phyloP scores from a whole-genome alignment of 1,140 invertebrate species.

The Anastrepha ludens region DNA sequence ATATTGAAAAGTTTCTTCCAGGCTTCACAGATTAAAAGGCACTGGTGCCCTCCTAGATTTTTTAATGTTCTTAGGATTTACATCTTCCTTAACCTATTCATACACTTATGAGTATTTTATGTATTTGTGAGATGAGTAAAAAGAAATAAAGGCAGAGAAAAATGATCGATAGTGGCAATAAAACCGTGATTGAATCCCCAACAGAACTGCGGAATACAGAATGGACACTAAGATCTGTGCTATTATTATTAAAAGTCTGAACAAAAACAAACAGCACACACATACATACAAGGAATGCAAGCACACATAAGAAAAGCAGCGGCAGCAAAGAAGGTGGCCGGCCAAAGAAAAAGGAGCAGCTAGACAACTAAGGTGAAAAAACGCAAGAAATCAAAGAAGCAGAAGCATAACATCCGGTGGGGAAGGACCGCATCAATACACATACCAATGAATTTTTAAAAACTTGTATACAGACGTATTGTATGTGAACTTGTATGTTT shows the following conservation, averaged over 20 bases:
- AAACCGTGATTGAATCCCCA: neutral
- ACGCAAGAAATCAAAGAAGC: neutral
- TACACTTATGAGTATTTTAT: too few species aligned
- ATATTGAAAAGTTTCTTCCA: too few species aligned
- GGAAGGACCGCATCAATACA: neutral
- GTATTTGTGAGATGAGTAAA: too few species aligned
- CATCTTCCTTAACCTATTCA: too few species aligned
- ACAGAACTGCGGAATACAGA: neutral
- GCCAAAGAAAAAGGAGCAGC: conserved; percentile 3
- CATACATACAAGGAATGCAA: neutral
- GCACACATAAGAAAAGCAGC: neutral
- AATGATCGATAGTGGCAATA: neutral
- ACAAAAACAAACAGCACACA: neutral
- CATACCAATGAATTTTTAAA: conserved; percentile 5
- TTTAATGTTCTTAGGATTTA: too few species aligned
- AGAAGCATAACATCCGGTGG: conserved; percentile 6
- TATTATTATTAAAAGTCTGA: conserved; percentile 17
- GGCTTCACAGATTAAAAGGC: too few species aligned
- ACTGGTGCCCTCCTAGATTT: too few species aligned
- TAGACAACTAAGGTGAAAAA: neutral
- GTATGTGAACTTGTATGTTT: neutral
- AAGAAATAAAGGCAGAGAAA: too few species aligned
- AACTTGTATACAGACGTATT: neutral
- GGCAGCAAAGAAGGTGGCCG: neutral
- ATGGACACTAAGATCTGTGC: neutral